Percentiles rank a stretch among this genome's conserved stretches.
Conservation (phyloP, 2,113 vertebrate genomes). For the Colius striatus region DNA sequence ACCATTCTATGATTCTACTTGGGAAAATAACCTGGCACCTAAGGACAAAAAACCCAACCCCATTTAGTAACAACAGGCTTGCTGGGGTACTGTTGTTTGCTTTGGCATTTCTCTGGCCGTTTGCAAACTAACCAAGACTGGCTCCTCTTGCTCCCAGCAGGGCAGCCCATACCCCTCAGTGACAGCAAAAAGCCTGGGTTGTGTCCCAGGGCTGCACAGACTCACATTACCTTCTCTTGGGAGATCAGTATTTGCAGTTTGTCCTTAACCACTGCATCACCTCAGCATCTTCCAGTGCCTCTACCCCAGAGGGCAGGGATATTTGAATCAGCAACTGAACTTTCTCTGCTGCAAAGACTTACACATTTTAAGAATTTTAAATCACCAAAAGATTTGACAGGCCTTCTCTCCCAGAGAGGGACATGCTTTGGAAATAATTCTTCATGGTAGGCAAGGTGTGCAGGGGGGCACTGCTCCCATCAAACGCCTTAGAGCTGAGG, state of each 20-base stretch:
- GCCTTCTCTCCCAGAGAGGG: not conserved
- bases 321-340: not conserved
- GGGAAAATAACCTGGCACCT: accelerated
- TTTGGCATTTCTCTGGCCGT: not conserved
- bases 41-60: no score
- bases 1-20: no score
- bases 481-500: not conserved
- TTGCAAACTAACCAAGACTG: not conserved
- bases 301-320: not conserved
- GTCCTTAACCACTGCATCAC: not conserved
- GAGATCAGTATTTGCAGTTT: not conserved
- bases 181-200: not conserved
- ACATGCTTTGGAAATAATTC: not conserved
- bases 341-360: not conserved
- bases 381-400: not conserved
- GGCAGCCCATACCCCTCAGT: no score
- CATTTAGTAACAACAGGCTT: accelerated
- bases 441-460: not conserved
- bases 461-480: not conserved
- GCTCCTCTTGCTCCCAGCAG: no score
- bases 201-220: not conserved
- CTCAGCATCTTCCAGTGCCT: not conserved
- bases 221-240: not conserved
- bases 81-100: accelerated
- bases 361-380: not conserved